Percentiles rank a stretch among this genome's conserved stretches.
These are phyloP conservation scores for Trilocha varians DNA, from an alignment of 2,888 invertebrate genomes.

Conservation along the genomic window DNA sequence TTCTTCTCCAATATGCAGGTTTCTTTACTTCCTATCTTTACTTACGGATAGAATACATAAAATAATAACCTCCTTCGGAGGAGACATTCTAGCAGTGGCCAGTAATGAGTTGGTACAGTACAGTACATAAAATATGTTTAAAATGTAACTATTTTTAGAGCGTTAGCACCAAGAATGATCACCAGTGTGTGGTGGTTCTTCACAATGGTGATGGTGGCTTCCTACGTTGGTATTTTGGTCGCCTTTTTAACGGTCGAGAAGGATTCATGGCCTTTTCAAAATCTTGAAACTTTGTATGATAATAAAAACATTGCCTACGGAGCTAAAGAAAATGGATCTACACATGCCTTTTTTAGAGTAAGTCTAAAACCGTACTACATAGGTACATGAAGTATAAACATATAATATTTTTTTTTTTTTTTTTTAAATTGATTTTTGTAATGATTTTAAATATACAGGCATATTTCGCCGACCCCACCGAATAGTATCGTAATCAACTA, in stretches of 20 bases:
- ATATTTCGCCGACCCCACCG: too few species aligned
- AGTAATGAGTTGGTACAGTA: too few species aligned
- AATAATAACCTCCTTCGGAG: too few species aligned
- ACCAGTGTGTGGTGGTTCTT: slow-evolving; percentile 94
- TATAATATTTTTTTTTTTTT: too few species aligned
- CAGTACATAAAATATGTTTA: not conserved
- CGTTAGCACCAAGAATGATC: slow-evolving; percentile 88
- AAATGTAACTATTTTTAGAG: slow-evolving; percentile 65
- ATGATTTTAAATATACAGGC: too few species aligned
- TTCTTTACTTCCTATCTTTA: too few species aligned
- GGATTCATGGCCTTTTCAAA: slow-evolving; percentile 78
- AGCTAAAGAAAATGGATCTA: slow-evolving; percentile 85
- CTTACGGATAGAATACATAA: too few species aligned
- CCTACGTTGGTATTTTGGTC: slow-evolving; percentile 92
- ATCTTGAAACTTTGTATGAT: slow-evolving; percentile 85
- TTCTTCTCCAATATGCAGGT: too few species aligned
- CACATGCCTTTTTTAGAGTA: slow-evolving; percentile 90
- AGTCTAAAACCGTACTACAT: not conserved
- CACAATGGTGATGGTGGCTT: slow-evolving; percentile 87
- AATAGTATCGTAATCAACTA: too few species aligned
- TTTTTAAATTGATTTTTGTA: too few species aligned
- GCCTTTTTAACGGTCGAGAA: slow-evolving; percentile 90
- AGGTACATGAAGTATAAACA: too few species aligned
- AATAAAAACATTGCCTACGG: slow-evolving; percentile 90
- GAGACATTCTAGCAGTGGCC: too few species aligned